Evolutionary conservation across 2,797 vertebrate species (phyloP).

Genomic region (Pempheris klunzingeri): DNA sequence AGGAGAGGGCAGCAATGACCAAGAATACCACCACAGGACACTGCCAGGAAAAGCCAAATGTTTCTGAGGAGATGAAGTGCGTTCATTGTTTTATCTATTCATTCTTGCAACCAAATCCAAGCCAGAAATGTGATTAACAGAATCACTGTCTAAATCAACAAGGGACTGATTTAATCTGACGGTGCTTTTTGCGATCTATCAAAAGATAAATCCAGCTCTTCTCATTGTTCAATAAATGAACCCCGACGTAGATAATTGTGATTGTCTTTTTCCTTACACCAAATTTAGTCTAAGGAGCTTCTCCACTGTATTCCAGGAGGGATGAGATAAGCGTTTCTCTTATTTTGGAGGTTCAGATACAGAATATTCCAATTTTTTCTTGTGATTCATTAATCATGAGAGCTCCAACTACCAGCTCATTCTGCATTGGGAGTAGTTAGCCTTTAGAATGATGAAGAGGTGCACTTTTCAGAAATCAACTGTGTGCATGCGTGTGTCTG

Average conservation of each 20-base stretch:
- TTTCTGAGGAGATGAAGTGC: neutral
- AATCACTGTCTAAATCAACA: neutral
- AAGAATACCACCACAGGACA: rapidly evolving
- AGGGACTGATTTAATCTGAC: neutral
- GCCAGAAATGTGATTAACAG: neutral
- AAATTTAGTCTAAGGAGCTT: neutral
- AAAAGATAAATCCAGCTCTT: neutral
- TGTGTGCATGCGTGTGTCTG: neutral
- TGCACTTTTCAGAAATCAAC: neutral
- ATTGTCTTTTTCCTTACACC: neutral
- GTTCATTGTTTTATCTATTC: neutral
- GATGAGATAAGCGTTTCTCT: neutral
- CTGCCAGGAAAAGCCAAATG: rapidly evolving
- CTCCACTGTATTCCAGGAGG: neutral
- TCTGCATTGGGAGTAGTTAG: conserved; percentile 10
- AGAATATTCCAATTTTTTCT: neutral
- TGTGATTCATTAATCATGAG: conserved; percentile 18
- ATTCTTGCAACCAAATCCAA: neutral
- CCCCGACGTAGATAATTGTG: neutral
- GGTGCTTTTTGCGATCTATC: neutral
- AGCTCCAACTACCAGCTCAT: conserved; percentile 1
- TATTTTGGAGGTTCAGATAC: neutral
- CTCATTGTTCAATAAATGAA: neutral
- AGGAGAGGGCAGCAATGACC: conserved; percentile 61
- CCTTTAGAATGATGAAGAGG: conserved; percentile 1